These are phyloP conservation scores for Dermolepida albohirtum DNA, from an alignment of 2,888 invertebrate species.

Conservation along the genomic window DNA sequence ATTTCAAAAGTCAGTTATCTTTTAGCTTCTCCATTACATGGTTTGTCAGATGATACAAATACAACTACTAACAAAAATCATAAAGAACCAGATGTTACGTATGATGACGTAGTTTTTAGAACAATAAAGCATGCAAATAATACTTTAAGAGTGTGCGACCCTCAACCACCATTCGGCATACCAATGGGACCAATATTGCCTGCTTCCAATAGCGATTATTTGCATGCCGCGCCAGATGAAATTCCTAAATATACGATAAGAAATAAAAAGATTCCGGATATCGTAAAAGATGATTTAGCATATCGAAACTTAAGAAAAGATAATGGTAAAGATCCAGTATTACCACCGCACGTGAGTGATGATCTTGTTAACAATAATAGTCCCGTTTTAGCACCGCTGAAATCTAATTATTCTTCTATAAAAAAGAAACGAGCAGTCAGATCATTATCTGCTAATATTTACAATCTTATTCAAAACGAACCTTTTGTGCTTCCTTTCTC, in stretches of 20 bases:
- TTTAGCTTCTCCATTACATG: conserved; percentile 76
- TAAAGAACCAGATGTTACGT: conserved; percentile 83
- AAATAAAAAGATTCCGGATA: conserved; percentile 80
- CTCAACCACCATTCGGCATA: conserved; percentile 92
- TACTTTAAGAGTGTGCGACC: conserved; percentile 77
- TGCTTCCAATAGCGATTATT: conserved; percentile 85
- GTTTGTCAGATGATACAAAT: conserved; percentile 68
- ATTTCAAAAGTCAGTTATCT: conserved; percentile 75
- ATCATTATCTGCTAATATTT: conserved; percentile 87
- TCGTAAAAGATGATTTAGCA: conserved; percentile 89
- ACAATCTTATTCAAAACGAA: conserved; percentile 78
- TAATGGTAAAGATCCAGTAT: conserved; percentile 69
- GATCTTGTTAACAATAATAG: conserved; percentile 67
- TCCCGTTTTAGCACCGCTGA: conserved; percentile 26
- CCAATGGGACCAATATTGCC: conserved; percentile 86
- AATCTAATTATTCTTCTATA: conserved; percentile 60
- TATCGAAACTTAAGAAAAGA: conserved; percentile 88
- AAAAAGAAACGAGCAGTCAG: conserved; percentile 85
- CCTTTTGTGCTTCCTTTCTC: conserved; percentile 29
- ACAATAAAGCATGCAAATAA: conserved; percentile 84
- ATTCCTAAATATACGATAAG: conserved; percentile 73
- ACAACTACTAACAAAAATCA: conserved; percentile 52
- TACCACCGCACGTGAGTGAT: conserved; percentile 65
- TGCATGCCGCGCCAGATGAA: conserved; percentile 79
- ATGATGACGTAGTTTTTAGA: conserved; percentile 87